phyloP scores from a whole-genome alignment of 2,113 vertebrate genomes.

The Gasterosteus nipponicus region DNA sequence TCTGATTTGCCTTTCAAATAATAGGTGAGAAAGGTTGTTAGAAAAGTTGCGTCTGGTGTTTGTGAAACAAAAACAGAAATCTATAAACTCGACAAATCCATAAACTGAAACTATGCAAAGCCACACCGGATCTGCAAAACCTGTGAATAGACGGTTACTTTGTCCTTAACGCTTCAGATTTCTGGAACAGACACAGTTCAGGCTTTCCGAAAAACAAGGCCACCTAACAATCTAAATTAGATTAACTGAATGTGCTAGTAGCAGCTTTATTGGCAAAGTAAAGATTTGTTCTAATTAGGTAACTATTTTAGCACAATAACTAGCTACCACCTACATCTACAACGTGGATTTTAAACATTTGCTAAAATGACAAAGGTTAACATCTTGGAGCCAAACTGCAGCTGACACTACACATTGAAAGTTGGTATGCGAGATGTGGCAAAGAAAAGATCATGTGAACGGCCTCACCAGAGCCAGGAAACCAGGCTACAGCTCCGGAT shows the following conservation, averaged over 20 bases:
- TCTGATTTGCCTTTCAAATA: conserved; percentile 25
- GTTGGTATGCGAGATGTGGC: not conserved
- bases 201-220: not conserved
- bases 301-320: not conserved
- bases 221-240: not conserved
- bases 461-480: conserved; percentile 5
- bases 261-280: not conserved
- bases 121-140: not conserved
- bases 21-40: not conserved
- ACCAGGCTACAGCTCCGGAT: not conserved
- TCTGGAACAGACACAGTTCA: not conserved
- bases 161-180: conserved; percentile 12
- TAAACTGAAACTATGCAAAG: not conserved
- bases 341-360: not conserved
- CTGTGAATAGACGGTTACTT: not conserved
- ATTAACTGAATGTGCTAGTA: not conserved
- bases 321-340: not conserved
- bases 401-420: not conserved
- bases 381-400: not conserved
- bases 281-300: not conserved
- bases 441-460: conserved; percentile 27
- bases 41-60: not conserved
- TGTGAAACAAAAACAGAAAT: not conserved
- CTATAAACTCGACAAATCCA: not conserved
- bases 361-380: not conserved